A percentile compares a stretch with the other conserved stretches of the same genome.
phyloP scores from a whole-genome alignment of 2,888 invertebrate genomes.

The Spilarctia lutea region DNA sequence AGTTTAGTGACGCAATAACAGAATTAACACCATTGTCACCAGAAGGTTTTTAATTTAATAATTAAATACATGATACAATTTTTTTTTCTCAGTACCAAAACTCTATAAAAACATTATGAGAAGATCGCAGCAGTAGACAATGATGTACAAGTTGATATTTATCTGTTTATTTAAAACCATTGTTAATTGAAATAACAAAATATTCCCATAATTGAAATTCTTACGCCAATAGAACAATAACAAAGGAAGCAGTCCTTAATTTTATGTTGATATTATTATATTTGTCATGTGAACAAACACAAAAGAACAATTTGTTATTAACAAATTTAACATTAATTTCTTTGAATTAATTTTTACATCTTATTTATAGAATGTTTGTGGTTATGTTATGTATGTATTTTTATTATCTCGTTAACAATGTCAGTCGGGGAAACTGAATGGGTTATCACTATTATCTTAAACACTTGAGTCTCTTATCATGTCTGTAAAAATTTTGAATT shows the following conservation, averaged over 20 bases:
- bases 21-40: too few relatives aligned
- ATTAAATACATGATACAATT: neutral
- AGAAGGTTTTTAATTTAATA: neutral
- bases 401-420: neutral
- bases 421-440: neutral
- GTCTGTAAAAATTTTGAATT: neutral
- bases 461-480: neutral
- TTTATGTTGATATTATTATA: neutral
- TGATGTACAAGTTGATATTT: neutral
- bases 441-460: conserved; percentile 9
- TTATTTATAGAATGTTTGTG: neutral
- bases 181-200: neutral
- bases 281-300: neutral
- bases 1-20: too few relatives aligned
- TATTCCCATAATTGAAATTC: neutral
- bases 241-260: neutral
- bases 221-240: neutral
- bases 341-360: neutral
- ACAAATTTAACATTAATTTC: neutral
- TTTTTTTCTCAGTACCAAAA: neutral
- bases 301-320: neutral
- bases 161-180: neutral
- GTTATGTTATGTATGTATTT: neutral
- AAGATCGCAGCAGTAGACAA: neutral
- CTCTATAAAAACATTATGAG: neutral